Conservation (phyloP, 2,888 invertebrate genomes). For the Tachystola acroxantha region DNA sequence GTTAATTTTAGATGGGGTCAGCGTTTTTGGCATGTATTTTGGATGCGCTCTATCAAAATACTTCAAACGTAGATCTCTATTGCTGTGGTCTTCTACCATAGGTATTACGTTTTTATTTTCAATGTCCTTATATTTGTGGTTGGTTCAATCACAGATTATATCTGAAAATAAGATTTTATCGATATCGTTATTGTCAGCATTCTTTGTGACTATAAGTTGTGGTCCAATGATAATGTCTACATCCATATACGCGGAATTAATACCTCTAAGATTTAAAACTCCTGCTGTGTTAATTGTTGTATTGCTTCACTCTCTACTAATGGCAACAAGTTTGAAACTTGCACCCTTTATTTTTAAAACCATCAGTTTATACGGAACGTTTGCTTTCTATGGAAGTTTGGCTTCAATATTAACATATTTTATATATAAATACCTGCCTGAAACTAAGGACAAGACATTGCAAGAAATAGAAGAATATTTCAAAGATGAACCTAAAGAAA, state of each 20-base stretch:
- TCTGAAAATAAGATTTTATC: conserved; percentile 37
- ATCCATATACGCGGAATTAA: conserved; percentile 44
- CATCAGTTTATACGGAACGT: conserved; percentile 40
- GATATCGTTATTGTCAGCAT: conserved; percentile 33
- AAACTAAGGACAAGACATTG: conserved; percentile 25
- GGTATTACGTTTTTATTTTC: conserved; percentile 39
- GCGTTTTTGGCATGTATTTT: conserved; percentile 46
- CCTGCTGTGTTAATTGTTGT: conserved; percentile 32
- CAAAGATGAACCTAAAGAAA: too few species aligned
- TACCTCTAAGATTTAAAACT: conserved; percentile 41
- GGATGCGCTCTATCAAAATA: conserved; percentile 41
- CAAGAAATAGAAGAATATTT: conserved; percentile 3
- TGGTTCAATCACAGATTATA: conserved; percentile 28
- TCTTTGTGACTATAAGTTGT: conserved; percentile 44
- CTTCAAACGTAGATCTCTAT: conserved; percentile 38
- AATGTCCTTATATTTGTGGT: conserved; percentile 42
- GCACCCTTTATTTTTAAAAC: conserved; percentile 37
- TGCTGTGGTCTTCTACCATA: conserved; percentile 32
- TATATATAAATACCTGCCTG: conserved; percentile 21
- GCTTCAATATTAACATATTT: conserved; percentile 16
- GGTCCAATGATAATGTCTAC: conserved; percentile 50
- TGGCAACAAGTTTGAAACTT: conserved; percentile 38
- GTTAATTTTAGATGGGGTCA: conserved; percentile 50
- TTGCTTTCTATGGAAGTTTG: conserved; percentile 23
- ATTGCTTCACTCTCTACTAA: conserved; percentile 32